Conservation (phyloP, 1,140 invertebrate species). For the Drosophila guanche region DNA sequence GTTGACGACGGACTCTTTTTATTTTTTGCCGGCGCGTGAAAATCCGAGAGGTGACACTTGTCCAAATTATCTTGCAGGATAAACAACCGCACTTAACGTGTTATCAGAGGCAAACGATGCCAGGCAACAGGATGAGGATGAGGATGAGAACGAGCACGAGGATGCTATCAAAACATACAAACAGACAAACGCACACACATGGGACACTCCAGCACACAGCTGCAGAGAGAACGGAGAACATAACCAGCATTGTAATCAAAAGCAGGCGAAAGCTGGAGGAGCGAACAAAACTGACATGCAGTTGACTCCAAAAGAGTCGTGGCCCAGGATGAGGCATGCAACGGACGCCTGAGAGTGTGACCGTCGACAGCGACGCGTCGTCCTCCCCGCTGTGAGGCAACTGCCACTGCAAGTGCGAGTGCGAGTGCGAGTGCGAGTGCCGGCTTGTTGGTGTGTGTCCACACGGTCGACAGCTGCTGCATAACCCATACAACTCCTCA, state of each 20-base stretch:
- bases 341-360: constrained; percentile 71
- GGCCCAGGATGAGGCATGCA: constrained; percentile 43
- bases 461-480: constrained; percentile 67
- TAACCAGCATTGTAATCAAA: constrained; percentile 77
- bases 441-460: constrained; percentile 37
- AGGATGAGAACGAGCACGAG: constrained; percentile 12
- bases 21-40: constrained; percentile 67
- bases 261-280: constrained; percentile 69
- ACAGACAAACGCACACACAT: constrained; percentile 4
- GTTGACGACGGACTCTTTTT: constrained; percentile 30
- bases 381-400: constrained; percentile 3
- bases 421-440: constrained; percentile 11
- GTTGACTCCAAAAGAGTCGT: constrained; percentile 73
- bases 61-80: constrained; percentile 80
- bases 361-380: constrained; percentile 31
- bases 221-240: constrained; percentile 35
- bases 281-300: constrained; percentile 70
- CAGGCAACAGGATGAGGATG: constrained; percentile 24
- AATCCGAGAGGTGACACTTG: constrained; percentile 80
- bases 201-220: constrained; percentile 8
- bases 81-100: constrained; percentile 81
- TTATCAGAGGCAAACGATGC: constrained; percentile 74
- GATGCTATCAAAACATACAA: constrained; percentile 5
- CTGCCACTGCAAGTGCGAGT: constrained; percentile 30
- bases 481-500: constrained; percentile 60